phyloP scores from a whole-genome alignment of 2,113 vertebrate species.

The Corapipo altera region DNA sequence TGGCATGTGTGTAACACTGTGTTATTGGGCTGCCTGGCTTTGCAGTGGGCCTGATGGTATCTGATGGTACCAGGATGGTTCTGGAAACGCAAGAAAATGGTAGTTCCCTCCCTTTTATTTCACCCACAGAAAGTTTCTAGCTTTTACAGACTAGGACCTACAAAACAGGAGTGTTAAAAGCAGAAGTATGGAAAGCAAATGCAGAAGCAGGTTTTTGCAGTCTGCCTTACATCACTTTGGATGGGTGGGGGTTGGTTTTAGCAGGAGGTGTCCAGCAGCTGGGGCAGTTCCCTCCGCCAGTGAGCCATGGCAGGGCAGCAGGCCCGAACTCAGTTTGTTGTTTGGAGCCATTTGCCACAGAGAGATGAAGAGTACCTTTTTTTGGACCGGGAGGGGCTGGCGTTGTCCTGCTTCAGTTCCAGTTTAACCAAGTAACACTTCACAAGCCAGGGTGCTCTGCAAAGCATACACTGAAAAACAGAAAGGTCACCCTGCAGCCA shows the following conservation, averaged over 20 bases:
- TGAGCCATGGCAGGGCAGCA: not conserved
- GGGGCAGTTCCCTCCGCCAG: not conserved
- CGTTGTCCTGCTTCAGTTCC: not conserved
- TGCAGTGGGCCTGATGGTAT: not conserved
- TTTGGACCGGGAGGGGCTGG: not conserved
- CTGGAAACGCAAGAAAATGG: not conserved
- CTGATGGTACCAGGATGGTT: not conserved
- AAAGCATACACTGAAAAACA: not conserved
- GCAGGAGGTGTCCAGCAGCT: not conserved
- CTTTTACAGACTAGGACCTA: not conserved
- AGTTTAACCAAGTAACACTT: not conserved
- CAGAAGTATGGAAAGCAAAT: not conserved
- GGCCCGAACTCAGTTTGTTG: not conserved
- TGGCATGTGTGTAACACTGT: accelerated
- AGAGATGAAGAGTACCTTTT: not conserved
- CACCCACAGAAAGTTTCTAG: not conserved
- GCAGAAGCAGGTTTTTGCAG: not conserved
- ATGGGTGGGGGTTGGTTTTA: not conserved
- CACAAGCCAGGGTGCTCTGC: not conserved
- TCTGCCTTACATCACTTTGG: not conserved
- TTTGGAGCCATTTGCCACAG: not conserved
- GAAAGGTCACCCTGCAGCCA: not conserved
- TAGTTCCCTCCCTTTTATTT: not conserved
- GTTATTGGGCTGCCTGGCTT: accelerated
- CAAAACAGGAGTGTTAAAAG: not conserved